Evolutionary conservation across 2,888 invertebrate genomes (phyloP), one percentile per base, ranked within the genome.

Genomic region (Mesorhabditis spiculigera): DNA sequence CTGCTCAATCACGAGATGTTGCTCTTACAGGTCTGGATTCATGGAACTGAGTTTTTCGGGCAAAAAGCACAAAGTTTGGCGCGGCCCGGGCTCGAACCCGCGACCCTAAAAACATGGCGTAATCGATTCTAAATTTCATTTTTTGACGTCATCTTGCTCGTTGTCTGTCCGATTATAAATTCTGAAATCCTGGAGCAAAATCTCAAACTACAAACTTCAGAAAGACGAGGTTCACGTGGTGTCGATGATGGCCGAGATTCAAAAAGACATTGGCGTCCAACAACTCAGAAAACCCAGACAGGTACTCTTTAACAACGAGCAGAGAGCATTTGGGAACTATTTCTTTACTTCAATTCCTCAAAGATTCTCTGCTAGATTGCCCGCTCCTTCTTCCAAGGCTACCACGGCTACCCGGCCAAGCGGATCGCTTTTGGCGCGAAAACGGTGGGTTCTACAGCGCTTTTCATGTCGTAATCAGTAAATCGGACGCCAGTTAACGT

Each of bases 191-290:
- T 28, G 28, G 28, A 28, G 58, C 58, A 50, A 50, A 13, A 50
- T 10, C 8, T 50, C 58, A 50, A 50, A 50, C 8, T 50, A 13
- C 10, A 50, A 13, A 13, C 10, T 50, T 50, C n/a, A 50, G 58
- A 50, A 50, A 50, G n/a, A 50, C 8, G 8, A 10, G 58, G 58
- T n/a, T 1, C 58, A 50, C 8, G n/a, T 50, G 1, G 58, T n/a
- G 58, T 50, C 58, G 58, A 50, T 50, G n/a, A 50, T 50, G 10
- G 58, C 58, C n/a, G 58, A 50, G 58, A 50, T 50, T n/a, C 8
- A 50, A 50, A n/a, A 50, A n/a, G n/a, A 50, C n/a, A 50, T 10
- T n/a, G 58, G 58, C n/a, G 58, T 13, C 1, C 10, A 13, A n/a
- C 8, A 50, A 50, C 8, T n/a, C 10, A 50, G 58, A n/a, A 10